Evolutionary conservation across 2,888 invertebrate species (phyloP), one percentile per base, ranked within the genome.

Genomic region (Pseudococcus viburni): DNA sequence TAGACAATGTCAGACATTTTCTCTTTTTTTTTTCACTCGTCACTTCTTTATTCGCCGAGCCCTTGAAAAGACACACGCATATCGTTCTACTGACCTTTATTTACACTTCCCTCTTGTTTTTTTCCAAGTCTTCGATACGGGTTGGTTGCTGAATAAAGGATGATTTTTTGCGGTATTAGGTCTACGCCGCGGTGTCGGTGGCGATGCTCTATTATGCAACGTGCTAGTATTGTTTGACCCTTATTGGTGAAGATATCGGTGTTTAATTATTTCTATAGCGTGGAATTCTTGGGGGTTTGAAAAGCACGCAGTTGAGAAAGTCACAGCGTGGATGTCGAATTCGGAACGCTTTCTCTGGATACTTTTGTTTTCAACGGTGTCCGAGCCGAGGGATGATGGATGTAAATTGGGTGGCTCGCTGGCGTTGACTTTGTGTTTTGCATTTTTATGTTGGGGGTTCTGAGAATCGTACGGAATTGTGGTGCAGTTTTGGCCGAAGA

Each of bases 21-120:
- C 33, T 85, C 33, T 73, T 73, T 33, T 33, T 73, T 33, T 73
- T 5, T 26, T 15, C 33, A 33, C 17, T 33, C 33, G 33, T 22
- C 64, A 64, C 8, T 19, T 64, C 64, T 64, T 22, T 64, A 12
- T 64, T 64, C 64, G 42, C 9, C 22, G 1, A 64, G 64, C 64
- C 64, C 64, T 64, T 64, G 64, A 64, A 83, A 83, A 83, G 26
- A 86, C 15, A n/a, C 42, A 73, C 68, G 64, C 42, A 73, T 26
- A 48, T 42, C 48, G 73, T 86, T 77, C 86, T 46, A 73, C 73
- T 86, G 86, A 86, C 86, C 86, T 68, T 86, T 68, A 86, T 86
- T 85, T 17, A 51, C 46, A 55, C n/a, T 84, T 48, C 26, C 55
- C 33, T 85, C 85, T 33, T 64, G 12, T 64, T 85, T 64, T 22